Base-by-base conservation (phyloP, 2,797 vertebrate genomes). In the Bucorvus abyssinicus region DNA sequence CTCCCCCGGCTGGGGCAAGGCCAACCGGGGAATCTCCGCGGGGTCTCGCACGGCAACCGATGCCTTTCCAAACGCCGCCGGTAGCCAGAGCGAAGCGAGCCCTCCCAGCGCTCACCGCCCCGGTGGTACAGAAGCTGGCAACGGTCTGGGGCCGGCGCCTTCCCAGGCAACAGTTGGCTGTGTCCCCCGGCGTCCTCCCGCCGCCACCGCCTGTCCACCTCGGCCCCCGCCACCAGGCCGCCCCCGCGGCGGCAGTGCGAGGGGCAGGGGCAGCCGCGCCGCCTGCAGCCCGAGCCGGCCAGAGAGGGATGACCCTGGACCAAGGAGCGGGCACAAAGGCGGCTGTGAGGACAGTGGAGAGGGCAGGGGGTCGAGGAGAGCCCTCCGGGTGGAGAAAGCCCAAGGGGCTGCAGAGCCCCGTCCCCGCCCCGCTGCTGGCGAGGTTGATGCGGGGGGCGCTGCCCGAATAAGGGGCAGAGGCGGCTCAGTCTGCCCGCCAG, bases 81-180 rank as follows among this genome's bases (percentile, higher is more conserved):
- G 36, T 6, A 57, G 44, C 56, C 30, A 17, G 26, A n/a, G 30
- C 22, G 75, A 69, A 53, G 7, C 12, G 53, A 47, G 44, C 52
- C 24, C 27, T 8, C 30, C 17, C 17, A 2, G 30, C 29, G 52
- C 74, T 32, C 73, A 15, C 64, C 22, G 60, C 56, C 38, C 23
- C 57, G 26, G 5, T 21, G 78, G 50, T 26, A 9, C 52, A 3
- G 32, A 4, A 14, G 60, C 88, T 5, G 68, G 49, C 84, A 53
- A 23, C 17, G 30, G 32, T 14, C 29, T 12, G 64, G n/a, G 40
- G 23, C 45, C 59, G 68, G 14, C 52, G 85, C 71, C 34, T 50
- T 17, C 67, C 44, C 49, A 4, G 83, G 93, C 95, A 94, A 93
- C 92, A 93, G 92, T 64, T 94, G 90, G 29, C 92, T 1, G 47